These are phyloP conservation scores for Choloepus didactylus DNA, from an alignment of 2,797 vertebrate species.

Conservation along the genomic window DNA sequence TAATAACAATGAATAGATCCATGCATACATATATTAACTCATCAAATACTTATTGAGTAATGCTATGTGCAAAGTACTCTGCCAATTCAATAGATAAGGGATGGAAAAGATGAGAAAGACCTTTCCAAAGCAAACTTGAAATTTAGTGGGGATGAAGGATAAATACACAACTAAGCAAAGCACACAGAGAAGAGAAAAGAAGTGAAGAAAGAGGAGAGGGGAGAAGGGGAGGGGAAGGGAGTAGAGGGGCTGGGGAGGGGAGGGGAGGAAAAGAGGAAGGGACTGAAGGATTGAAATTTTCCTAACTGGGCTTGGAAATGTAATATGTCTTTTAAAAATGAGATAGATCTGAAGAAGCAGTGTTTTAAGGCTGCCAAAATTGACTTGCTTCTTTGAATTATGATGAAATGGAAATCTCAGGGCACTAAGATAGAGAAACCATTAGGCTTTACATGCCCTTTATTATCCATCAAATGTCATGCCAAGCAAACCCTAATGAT, in stretches of 20 bases:
- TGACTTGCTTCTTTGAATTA: conserved; percentile 35
- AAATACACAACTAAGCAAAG: neutral
- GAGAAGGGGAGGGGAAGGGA: neutral
- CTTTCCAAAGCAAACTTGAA: neutral
- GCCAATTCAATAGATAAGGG: neutral
- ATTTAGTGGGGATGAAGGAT: neutral
- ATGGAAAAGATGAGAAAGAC: neutral
- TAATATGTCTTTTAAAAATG: neutral
- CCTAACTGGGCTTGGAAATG: neutral
- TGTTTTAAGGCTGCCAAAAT: conserved; percentile 1
- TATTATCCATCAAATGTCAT: neutral
- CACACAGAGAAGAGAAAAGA: neutral
- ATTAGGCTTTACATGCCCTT: neutral
- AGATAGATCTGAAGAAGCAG: neutral
- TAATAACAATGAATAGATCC: neutral
- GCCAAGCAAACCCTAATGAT: neutral
- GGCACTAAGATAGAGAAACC: neutral
- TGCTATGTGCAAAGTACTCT: neutral
- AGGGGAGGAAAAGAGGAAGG: neutral
- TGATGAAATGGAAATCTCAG: conserved; percentile 58
- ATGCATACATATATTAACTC: neutral
- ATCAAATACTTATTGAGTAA: conserved; percentile 33
- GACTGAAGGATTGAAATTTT: conserved; percentile 16
- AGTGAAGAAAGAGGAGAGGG: neutral
- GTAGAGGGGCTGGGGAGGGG: no score